Evolutionary conservation across 2,113 vertebrate species (phyloP), one percentile per base, ranked within the genome.

Genomic region (Heterotilapia buettikoferi): DNA sequence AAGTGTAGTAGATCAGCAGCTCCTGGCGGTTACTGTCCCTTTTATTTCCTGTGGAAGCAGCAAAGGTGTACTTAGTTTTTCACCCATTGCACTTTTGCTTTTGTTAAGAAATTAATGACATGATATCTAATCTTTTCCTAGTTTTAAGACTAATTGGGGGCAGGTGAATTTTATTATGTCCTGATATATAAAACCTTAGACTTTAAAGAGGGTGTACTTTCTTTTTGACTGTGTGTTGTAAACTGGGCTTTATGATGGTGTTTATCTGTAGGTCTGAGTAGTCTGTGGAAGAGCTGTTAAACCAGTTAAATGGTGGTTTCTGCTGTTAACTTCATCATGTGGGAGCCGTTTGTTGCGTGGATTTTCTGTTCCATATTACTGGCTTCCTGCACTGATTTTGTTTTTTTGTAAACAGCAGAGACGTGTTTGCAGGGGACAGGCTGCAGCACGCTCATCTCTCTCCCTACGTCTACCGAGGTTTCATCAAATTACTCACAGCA

Each of bases 341-440:
- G 33, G 19, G 5, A 71, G 31, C 50, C 7, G 26, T 87, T 82
- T 52, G 21, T 31, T 66, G 19, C 7, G 2, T 50, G 56, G 16
- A 56, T 31, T 80, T 86, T 81, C 71, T 80, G 53, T 53, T 78
- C 19, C 26, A 21, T n/a, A 10, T 73, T 43, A 36, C 82, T 26
- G 26, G 11, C 24, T 21, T n/a, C 50, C 33, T 52, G 84, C 45
- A 12, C 63, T 59, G 56, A 91, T 26, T 43, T 79, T 86, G 33
- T 26, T 87, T 82, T 81, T 86, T 85, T 78, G 59, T 87, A 86
- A 94, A 86, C 79, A 87, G 38, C 86, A 56, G 80, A 79, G 52
- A 83, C n/a, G 66, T 84, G 89, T 91, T 73, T 76, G 87, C 54
- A 57, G 6, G 40, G 57, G 86, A 90, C 92, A 24, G 71, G 92